phyloP scores from a whole-genome alignment of 2,888 invertebrate species.

The Urechis unicinctus region DNA sequence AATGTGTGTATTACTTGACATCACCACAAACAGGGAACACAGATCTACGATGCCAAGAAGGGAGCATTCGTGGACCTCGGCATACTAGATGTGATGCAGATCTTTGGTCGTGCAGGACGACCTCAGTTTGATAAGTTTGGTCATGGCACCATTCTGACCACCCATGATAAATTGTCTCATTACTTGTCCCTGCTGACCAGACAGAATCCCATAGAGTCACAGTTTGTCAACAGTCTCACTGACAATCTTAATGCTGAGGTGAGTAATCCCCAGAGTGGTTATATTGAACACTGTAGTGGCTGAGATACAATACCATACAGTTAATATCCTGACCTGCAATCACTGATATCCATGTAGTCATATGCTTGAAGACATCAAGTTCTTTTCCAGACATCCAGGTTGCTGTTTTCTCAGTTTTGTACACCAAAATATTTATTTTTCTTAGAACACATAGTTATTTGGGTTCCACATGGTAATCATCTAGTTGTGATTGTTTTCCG shows the following conservation, averaged over 20 bases:
- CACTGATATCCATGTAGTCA: no score
- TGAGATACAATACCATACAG: no score
- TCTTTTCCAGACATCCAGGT: no score
- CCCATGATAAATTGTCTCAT: conserved; percentile 83
- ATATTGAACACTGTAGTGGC: no score
- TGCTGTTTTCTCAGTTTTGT: no score
- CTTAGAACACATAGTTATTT: no score
- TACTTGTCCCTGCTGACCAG: conserved; percentile 90
- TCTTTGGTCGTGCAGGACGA: conserved; percentile 95
- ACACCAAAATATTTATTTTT: no score
- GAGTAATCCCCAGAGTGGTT: conserved; percentile 24
- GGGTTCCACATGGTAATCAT: no score
- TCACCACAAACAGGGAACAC: conserved; percentile 87
- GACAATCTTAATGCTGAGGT: conserved; percentile 99
- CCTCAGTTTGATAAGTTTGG: conserved; percentile 93
- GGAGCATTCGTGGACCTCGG: conserved; percentile 91
- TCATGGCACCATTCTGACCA: conserved; percentile 90
- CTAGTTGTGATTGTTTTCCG: no score
- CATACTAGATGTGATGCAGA: conserved; percentile 82
- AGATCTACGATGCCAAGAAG: conserved; percentile 92
- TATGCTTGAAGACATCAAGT: no score
- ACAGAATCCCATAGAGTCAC: conserved; percentile 97
- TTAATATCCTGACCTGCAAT: no score
- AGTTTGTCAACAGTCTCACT: conserved; percentile 81
- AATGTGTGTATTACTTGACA: no score